Conservation (phyloP, 2,113 vertebrate genomes). For the Halcyon malimbica region DNA sequence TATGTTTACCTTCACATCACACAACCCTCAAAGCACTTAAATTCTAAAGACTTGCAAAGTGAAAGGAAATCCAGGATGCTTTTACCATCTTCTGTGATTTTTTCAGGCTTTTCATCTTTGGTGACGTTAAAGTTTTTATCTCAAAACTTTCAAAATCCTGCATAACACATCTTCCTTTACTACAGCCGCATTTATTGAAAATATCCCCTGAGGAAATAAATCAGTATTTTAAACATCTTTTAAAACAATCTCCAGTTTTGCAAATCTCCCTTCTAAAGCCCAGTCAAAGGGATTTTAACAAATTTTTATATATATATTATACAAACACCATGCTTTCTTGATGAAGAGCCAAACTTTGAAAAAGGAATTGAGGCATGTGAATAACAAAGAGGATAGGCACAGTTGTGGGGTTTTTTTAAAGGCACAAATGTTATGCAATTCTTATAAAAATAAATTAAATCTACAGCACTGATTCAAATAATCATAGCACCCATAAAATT, state of each 20-base stretch:
- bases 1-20: slow-evolving; percentile 50
- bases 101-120: slow-evolving; percentile 61
- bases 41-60: slow-evolving; percentile 12
- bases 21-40: slow-evolving; percentile 32
- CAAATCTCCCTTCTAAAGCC: slow-evolving; percentile 61
- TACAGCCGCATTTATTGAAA: slow-evolving; percentile 55
- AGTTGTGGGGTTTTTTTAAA: slow-evolving; percentile 65
- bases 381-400: slow-evolving; percentile 73
- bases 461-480: slow-evolving; percentile 75
- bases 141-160: neutral
- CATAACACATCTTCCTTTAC: slow-evolving; percentile 50
- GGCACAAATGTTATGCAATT: slow-evolving; percentile 85
- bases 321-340: slow-evolving; percentile 25
- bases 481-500: slow-evolving; percentile 72
- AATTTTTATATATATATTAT: slow-evolving; percentile 51
- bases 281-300: slow-evolving; percentile 39
- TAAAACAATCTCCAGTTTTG: slow-evolving; percentile 37
- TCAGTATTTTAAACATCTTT: slow-evolving; percentile 44
- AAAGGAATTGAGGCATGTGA: slow-evolving; percentile 68
- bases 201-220: slow-evolving; percentile 60
- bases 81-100: neutral
- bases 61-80: slow-evolving; percentile 33
- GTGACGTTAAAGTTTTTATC: slow-evolving; percentile 30
- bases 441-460: slow-evolving; percentile 82
- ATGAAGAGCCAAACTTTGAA: slow-evolving; percentile 45